Evolutionary conservation across 2,888 invertebrate genomes (phyloP).

Genomic region (Eudasyphora cyanicolor): DNA sequence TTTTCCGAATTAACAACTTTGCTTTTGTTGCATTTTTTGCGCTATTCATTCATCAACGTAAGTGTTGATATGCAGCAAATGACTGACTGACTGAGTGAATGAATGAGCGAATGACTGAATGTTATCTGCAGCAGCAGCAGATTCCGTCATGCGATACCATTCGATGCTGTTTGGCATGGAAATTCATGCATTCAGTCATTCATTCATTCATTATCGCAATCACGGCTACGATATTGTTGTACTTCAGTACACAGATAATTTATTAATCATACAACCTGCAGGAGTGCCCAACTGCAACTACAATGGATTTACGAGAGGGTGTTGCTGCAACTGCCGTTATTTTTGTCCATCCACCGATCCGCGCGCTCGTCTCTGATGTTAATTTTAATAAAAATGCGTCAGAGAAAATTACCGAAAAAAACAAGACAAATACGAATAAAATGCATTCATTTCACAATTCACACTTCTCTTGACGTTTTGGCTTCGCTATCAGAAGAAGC

Average conservation of each 20-base stretch:
- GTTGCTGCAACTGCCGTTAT: background rate
- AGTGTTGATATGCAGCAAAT: background rate
- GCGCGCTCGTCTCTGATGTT: no score
- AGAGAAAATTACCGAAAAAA: background rate
- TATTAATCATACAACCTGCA: constrained; percentile 55
- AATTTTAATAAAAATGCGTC: constrained; percentile 16
- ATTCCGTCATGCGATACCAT: background rate
- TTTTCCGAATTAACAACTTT: background rate
- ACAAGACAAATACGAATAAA: background rate
- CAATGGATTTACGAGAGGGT: background rate
- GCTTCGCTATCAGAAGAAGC: no score
- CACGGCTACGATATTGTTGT: background rate
- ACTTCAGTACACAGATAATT: constrained; percentile 22
- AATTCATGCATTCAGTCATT: background rate
- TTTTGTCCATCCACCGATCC: no score
- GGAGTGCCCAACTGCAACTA: no score
- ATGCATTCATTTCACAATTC: constrained; percentile 22
- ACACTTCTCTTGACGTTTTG: background rate
- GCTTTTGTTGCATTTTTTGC: no score
- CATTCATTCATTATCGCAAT: constrained; percentile 15
- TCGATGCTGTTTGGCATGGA: no score
- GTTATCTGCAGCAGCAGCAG: background rate
- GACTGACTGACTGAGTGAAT: background rate
- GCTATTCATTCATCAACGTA: background rate
- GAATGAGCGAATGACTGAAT: no score